A percentile compares a stretch with the other conserved stretches of the same genome.
These are phyloP conservation scores for Pandion haliaetus DNA, from an alignment of 2,113 vertebrate species.

Conservation along the genomic window DNA sequence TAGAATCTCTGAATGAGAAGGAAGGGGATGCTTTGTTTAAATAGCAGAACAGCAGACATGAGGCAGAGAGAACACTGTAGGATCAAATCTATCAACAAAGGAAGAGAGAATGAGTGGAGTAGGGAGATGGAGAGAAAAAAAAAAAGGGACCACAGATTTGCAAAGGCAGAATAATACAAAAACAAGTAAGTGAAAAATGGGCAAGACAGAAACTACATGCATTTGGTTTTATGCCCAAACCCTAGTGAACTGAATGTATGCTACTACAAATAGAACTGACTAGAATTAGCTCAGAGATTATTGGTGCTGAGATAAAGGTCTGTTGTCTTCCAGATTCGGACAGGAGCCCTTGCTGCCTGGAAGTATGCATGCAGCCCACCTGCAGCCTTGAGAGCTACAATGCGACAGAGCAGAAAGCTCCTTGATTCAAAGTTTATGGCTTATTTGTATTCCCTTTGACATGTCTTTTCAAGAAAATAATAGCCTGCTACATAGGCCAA, in stretches of 20 bases:
- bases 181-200: not conserved
- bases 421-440: not conserved
- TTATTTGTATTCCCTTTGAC: not conserved
- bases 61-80: not conserved
- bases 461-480: not conserved
- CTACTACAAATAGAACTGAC: not conserved
- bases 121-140: fast-evolving
- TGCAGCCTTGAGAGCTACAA: not conserved
- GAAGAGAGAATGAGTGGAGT: not conserved
- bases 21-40: not conserved
- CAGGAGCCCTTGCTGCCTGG: not conserved
- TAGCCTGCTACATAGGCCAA: not conserved
- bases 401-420: fast-evolving
- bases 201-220: not conserved
- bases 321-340: not conserved
- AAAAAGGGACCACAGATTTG: not conserved
- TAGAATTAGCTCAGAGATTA: not conserved
- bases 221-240: not conserved
- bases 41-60: not conserved
- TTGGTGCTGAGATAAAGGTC: not conserved
- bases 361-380: not conserved
- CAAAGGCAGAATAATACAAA: not conserved
- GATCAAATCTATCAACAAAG: not conserved
- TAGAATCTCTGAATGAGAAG: not conserved
- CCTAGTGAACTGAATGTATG: not conserved